These are phyloP conservation scores for Phodopus roborovskii DNA, from an alignment of 2,113 vertebrate species.

Conservation along the genomic window DNA sequence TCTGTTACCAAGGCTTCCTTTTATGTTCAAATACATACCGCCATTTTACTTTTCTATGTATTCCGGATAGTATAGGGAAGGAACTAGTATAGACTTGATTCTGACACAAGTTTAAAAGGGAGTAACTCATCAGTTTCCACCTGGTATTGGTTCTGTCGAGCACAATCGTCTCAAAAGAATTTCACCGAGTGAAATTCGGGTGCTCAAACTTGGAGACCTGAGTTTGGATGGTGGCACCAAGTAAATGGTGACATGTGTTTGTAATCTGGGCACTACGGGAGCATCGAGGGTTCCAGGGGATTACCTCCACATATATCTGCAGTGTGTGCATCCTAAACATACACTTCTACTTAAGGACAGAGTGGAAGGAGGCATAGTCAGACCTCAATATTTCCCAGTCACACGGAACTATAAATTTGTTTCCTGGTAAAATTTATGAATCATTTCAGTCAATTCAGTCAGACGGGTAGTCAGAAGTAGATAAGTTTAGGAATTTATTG, in stretches of 20 bases:
- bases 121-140: neutral
- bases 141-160: neutral
- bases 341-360: neutral
- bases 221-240: neutral
- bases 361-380: neutral
- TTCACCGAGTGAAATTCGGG: neutral
- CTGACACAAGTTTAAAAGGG: neutral
- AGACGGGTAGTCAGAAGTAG: neutral
- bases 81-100: neutral
- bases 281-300: neutral
- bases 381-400: neutral
- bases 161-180: neutral
- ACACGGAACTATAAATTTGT: neutral
- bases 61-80: neutral
- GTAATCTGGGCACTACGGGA: neutral
- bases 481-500: neutral
- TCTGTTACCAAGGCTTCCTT: neutral
- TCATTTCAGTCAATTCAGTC: neutral
- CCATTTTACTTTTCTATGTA: neutral
- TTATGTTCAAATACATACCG: neutral
- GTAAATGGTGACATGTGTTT: neutral
- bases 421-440: neutral
- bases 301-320: neutral
- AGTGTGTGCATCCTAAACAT: neutral
- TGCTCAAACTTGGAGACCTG: neutral